These are phyloP conservation scores for Junonia oenone DNA, from an alignment of 2,888 invertebrate species.

Conservation along the genomic window DNA sequence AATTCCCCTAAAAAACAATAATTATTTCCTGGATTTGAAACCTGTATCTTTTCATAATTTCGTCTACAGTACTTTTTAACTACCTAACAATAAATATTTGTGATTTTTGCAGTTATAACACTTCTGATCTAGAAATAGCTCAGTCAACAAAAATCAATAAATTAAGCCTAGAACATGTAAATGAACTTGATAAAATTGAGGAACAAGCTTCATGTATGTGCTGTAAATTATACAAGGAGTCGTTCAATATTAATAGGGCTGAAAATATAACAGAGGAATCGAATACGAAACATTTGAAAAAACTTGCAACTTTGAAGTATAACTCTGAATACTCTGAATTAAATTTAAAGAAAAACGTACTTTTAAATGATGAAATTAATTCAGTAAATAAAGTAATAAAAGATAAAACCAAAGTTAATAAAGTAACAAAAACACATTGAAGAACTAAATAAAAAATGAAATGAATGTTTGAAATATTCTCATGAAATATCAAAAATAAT, in stretches of 20 bases:
- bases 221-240: constrained; percentile 1
- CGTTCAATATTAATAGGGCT: background rate
- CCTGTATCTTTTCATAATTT: too few species aligned
- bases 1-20: too few species aligned
- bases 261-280: background rate
- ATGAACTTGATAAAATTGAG: background rate
- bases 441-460: background rate
- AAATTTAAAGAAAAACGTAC: too few species aligned
- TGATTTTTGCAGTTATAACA: background rate
- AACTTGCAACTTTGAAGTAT: too few species aligned
- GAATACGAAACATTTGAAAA: too few species aligned
- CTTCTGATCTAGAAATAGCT: background rate
- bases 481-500: too few species aligned
- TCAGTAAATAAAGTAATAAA: background rate
- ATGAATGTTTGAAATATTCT: background rate
- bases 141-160: background rate
- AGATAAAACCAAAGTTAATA: background rate
- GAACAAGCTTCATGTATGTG: background rate
- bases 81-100: too few species aligned
- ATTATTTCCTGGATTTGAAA: too few species aligned
- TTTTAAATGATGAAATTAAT: background rate
- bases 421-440: background rate
- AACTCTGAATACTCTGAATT: too few species aligned
- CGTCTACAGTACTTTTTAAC: too few species aligned
- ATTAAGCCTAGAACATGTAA: background rate